Base-by-base conservation (phyloP, 1,140 invertebrate genomes). In the Carcinoscorpius rotundicauda region DNA sequence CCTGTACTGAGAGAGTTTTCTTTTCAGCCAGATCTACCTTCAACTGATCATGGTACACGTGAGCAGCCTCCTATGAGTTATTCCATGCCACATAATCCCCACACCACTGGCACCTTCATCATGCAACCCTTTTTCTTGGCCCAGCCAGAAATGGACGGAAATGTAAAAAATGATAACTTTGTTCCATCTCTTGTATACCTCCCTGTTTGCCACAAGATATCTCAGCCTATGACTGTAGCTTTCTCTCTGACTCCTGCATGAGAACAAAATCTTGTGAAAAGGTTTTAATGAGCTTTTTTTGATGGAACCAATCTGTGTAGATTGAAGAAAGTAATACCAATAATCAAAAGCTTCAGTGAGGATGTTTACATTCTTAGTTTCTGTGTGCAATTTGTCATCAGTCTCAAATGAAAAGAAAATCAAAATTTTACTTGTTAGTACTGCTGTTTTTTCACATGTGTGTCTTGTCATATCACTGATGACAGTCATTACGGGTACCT, bases 231-330 rank as follows among this genome's bases (percentile, higher is more conserved):
- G 70, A 91, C 89, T 65, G 86, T 92, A 63, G 92, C 91, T 74
- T 93, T 96, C 76, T 91, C 86, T 71, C 85, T 97, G 62, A 94
- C 88, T 72, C 92, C 92, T 66, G 88, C 91, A 79, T 93, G 71
- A 75, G 29, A 29, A 29, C 29, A 29, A 29, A 29, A 29, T 29
- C 29, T 29, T 29, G 29, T 29, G 29, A 29, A 29, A 29, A 29
- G 29, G 29, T 29, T 29, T 29, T 29, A 29, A 29, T 29, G 29
- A 29, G 29, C 29, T 29, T 29, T 29, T 29, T 29, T 29, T 29
- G 29, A 29, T 29, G 29, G 29, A 29, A 29, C 29, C 29, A 29
- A 29, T 29, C 29, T 29, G 29, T 29, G 29, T 29, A 29, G 29
- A 29, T 29, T 29, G 29, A 29, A 29, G 29, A 29, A 29, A 29